Base-by-base conservation (phyloP, 2,797 vertebrate species). In the Bufotes viridis region DNA sequence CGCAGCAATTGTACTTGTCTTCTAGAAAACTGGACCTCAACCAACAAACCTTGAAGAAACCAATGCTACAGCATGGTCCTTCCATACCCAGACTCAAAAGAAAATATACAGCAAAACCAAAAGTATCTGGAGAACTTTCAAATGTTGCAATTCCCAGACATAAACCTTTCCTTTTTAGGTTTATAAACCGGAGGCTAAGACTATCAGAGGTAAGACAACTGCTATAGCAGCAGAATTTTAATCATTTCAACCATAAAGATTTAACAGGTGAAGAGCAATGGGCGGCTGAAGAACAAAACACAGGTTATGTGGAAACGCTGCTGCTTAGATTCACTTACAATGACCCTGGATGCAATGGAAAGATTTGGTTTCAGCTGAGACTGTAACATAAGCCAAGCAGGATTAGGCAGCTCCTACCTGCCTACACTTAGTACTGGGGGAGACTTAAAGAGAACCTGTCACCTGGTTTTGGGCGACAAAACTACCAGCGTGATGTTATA, bases 51-150 rank as follows among this genome's bases (percentile, higher is more conserved):
- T 74, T 80, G 61, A 85, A 55, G 55, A 81, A 85, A 81, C n/a
- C 11, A 78, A 42, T 65, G 24, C 9, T 10, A 29, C 1, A 26
- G 34, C 29, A 67, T 78, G 51, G 22, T 84, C 60, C 29, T 78
- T 51, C 61, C 58, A 78, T 61, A 82, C 67, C 26, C 81, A 87
- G 87, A 87, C 87, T 18, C 65, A 49, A 88, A 88, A 72, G 81
- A 84, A 84, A 88, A 88, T 84, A 88, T 79, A 88, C 81, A 84
- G 63, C 11, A 60, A 72, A 87, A 84, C 87, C 87, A 88, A 88
- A 83, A 83, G 75, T 78, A 78, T 70, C 61, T 51, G 65, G 34
- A 29, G 12, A 69, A n/a, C 24, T 11, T 84, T 83, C 18, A 67
- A 69, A 55, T 58, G 65, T 58, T 80, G n/a, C 29, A 34, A 24